phyloP scores from a whole-genome alignment of 2,113 vertebrate species.

The Erinaceus europaeus region DNA sequence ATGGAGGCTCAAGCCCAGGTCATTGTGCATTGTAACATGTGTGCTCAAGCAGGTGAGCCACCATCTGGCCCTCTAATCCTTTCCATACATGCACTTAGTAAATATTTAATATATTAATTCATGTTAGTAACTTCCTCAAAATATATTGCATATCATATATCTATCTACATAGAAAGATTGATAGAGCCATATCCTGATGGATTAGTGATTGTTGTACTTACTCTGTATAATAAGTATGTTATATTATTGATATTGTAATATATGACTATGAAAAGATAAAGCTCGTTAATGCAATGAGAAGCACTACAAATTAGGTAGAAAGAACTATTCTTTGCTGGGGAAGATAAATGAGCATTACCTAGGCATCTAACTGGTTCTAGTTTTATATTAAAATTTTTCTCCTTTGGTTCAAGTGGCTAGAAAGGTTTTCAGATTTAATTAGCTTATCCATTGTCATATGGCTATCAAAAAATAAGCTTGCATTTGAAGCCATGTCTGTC shows the following conservation, averaged over 20 bases:
- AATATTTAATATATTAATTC: not conserved
- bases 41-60: too few species aligned
- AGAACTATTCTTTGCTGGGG: not conserved
- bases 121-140: not conserved
- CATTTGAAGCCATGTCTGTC: not conserved
- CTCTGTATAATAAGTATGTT: not conserved
- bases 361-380: not conserved
- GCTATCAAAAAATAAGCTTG: not conserved
- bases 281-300: not conserved
- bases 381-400: not conserved
- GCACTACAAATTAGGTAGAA: not conserved
- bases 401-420: not conserved
- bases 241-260: not conserved
- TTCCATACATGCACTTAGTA: too few species aligned
- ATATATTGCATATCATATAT: not conserved
- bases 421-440: too few species aligned
- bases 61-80: too few species aligned
- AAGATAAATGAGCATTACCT: not conserved
- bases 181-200: not conserved
- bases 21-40: too few species aligned
- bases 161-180: not conserved
- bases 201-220: not conserved
- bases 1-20: too few species aligned
- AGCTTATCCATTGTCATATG: not conserved
- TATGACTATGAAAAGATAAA: not conserved